Conservation (phyloP, 2,797 vertebrate species). For the Megaceryle alcyon region DNA sequence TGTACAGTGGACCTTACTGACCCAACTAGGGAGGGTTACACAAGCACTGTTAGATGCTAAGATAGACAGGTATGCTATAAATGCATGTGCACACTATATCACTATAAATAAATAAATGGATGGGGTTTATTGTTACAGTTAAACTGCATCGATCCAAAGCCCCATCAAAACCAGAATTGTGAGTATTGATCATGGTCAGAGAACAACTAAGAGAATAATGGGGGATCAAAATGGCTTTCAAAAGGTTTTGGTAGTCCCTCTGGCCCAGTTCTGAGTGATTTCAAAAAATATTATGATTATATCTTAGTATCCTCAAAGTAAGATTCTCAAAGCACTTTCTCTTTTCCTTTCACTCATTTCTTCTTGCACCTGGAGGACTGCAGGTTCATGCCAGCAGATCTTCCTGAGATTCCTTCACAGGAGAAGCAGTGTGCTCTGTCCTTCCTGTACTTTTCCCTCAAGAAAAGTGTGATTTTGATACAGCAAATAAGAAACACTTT, state of each 20-base stretch:
- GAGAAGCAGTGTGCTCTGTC: neutral
- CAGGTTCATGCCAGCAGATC: neutral
- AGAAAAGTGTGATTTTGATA: neutral
- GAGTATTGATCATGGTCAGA: neutral
- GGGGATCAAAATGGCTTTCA: neutral
- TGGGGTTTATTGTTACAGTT: neutral
- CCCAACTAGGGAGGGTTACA: neutral
- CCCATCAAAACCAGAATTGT: neutral
- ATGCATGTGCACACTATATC: neutral
- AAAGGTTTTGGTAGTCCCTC: neutral
- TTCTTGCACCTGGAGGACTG: neutral
- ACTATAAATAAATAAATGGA: neutral
- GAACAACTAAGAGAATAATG: neutral
- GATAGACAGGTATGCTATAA: neutral
- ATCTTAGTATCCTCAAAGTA: neutral
- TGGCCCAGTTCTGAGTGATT: neutral
- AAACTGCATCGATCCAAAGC: neutral
- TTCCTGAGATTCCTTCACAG: neutral
- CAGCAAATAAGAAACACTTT: fast-evolving
- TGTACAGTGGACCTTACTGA: fast-evolving
- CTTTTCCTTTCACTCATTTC: neutral
- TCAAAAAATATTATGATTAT: neutral
- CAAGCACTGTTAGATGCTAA: neutral
- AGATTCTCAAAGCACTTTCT: neutral
- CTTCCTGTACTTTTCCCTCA: neutral